Evolutionary conservation across 2,797 vertebrate species (phyloP).

Genomic region (Phoeniculus purpureus): DNA sequence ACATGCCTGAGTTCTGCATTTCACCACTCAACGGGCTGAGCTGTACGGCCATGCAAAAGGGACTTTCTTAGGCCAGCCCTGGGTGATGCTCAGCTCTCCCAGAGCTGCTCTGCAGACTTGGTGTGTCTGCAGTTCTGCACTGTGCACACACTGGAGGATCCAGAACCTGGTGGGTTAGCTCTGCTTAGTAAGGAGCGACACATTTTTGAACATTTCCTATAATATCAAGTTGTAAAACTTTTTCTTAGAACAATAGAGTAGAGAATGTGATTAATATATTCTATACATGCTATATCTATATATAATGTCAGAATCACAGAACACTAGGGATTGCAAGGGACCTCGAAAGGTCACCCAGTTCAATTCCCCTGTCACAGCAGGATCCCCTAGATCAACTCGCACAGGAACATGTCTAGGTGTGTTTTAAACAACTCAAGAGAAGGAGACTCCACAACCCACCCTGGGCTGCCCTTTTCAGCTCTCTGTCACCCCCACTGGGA

Average conservation of each 20-base stretch:
- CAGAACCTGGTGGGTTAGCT: neutral
- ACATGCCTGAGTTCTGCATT: neutral
- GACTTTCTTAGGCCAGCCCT: neutral
- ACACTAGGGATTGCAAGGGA: too few species aligned
- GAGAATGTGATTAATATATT: neutral
- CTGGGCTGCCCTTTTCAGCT: too few species aligned
- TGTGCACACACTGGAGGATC: neutral
- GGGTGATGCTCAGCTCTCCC: neutral
- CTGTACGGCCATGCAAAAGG: neutral
- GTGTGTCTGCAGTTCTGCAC: neutral
- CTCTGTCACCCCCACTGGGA: too few species aligned
- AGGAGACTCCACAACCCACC: too few species aligned
- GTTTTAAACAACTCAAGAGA: too few species aligned
- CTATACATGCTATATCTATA: too few species aligned
- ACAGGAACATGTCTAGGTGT: too few species aligned
- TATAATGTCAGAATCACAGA: too few species aligned
- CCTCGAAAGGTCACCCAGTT: too few species aligned
- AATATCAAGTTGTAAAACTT: neutral
- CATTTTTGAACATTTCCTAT: neutral
- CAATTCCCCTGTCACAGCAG: too few species aligned
- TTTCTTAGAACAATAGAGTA: neutral
- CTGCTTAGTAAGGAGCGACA: neutral
- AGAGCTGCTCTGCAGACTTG: neutral
- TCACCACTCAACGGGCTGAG: accelerated
- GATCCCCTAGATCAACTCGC: too few species aligned